These are phyloP conservation scores for Anguilla obscura DNA, from an alignment of 2,797 vertebrate species.

Conservation along the genomic window DNA sequence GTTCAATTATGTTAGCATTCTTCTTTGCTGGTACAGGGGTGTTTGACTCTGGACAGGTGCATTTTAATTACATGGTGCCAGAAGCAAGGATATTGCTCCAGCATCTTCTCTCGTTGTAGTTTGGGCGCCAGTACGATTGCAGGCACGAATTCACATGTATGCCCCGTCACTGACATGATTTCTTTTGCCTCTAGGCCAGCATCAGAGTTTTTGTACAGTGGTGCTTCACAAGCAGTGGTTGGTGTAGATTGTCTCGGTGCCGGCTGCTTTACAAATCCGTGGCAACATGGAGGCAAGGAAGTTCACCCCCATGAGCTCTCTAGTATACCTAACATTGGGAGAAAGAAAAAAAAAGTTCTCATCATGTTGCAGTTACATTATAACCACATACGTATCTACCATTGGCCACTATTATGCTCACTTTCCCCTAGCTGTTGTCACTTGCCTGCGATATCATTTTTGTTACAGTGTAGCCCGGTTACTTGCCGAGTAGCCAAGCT, in stretches of 20 bases:
- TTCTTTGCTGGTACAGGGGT: no score
- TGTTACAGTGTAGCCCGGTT: no score
- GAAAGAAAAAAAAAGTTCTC: not conserved
- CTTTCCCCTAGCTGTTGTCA: not conserved
- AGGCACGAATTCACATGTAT: not conserved
- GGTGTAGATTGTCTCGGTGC: slow-evolving; percentile 2
- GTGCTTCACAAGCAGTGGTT: slow-evolving; percentile 19
- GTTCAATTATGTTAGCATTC: not conserved
- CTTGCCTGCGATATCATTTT: not conserved
- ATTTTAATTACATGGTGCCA: no score
- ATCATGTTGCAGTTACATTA: not conserved
- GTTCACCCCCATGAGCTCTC: slow-evolving; percentile 24
- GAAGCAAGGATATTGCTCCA: no score
- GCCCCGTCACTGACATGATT: not conserved
- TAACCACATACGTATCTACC: not conserved
- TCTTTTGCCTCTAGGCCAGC: slow-evolving; percentile 17
- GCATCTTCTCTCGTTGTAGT: not conserved
- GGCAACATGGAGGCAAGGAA: slow-evolving; percentile 12
- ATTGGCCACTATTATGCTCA: not conserved
- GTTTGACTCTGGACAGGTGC: no score
- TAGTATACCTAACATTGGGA: slow-evolving; percentile 1
- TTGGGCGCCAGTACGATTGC: not conserved
- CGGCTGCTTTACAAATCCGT: not conserved
- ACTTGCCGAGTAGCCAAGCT: no score
- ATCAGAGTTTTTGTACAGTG: slow-evolving; percentile 7